phyloP scores from a whole-genome alignment of 2,113 vertebrate species.

The Romanogobio albipinnatus region DNA sequence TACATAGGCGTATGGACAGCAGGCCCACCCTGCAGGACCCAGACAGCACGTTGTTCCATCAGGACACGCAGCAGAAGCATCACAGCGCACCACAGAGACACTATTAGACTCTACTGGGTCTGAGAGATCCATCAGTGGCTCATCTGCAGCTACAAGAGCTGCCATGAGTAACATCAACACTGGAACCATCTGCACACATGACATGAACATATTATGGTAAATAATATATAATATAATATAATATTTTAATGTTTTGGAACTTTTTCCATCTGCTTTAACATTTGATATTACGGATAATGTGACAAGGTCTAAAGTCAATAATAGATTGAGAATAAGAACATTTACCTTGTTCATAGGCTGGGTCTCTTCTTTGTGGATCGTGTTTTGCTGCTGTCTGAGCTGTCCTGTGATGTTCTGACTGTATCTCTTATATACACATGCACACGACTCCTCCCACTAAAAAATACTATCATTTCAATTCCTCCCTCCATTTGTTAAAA shows the following conservation, averaged over 20 bases:
- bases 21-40: constrained; percentile 63
- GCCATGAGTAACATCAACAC: constrained; percentile 57
- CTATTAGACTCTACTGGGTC: constrained; percentile 13
- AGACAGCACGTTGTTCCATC: constrained; percentile 68
- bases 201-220: not conserved
- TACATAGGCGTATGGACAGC: constrained; percentile 63
- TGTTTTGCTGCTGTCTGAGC: not conserved
- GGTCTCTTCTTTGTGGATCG: not conserved
- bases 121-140: not conserved
- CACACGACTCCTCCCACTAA: not conserved
- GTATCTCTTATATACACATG: not conserved
- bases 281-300: no score
- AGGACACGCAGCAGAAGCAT: constrained; percentile 44
- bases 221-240: no score
- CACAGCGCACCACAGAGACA: constrained; percentile 61
- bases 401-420: not conserved
- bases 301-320: no score
- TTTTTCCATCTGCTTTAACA: no score
- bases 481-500: not conserved
- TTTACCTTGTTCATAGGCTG: constrained; percentile 5
- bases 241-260: no score
- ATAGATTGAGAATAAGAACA: no score
- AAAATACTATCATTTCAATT: not conserved
- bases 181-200: constrained; percentile 64
- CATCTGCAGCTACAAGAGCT: constrained; percentile 43